Evolutionary conservation across 2,888 invertebrate species (phyloP), one percentile per base, ranked within the genome.

Genomic region (Chrysodeixis includens): DNA sequence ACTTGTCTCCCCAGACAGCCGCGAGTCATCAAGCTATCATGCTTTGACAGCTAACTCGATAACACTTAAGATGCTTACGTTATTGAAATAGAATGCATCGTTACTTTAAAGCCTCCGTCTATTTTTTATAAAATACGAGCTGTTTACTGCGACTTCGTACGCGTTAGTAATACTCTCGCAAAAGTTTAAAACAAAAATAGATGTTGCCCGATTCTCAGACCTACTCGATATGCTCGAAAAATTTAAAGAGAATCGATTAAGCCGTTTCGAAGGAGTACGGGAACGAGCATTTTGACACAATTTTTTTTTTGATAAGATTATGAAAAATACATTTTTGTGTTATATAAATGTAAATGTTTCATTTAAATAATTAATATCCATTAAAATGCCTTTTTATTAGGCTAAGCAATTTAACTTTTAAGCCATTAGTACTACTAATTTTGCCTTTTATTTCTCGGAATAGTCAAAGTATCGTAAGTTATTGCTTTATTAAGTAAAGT

Each of bases 1-100:
- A 70, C 71, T 78, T 74, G 71, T 73, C 61, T 65, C 60, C 66
- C 35, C 46, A 32, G 58, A 56, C 56, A 52, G 54, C 62, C 65
- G 65, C 69, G 69, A 65, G 54, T 69, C 75, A 76, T 66, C 75
- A 64, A 55, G 59, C 71, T 63, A 69, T 68, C 59, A 70, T 54
- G 18, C 32, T 60, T 40, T 73, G 62, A 63, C 71, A 49, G 18
- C 52, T 52, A 60, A 55, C 56, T 60, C 40, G 18, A 63, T 67
- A 56, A 68, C 58, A 56, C 49, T 65, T 53, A 56, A 56, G 49
- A 20, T 54, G 60, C 62, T 49, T 55, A 46, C 62, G 56, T 59
- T 66, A 74, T 66, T 56, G 35, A 55, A 61, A 32, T 62, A 16
- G 46, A 56, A 59, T 40, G n/a, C 40, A 40, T 40, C 40, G 40